Base-by-base conservation (phyloP, 2,888 invertebrate species). In the Meliscaeva auricollis region DNA sequence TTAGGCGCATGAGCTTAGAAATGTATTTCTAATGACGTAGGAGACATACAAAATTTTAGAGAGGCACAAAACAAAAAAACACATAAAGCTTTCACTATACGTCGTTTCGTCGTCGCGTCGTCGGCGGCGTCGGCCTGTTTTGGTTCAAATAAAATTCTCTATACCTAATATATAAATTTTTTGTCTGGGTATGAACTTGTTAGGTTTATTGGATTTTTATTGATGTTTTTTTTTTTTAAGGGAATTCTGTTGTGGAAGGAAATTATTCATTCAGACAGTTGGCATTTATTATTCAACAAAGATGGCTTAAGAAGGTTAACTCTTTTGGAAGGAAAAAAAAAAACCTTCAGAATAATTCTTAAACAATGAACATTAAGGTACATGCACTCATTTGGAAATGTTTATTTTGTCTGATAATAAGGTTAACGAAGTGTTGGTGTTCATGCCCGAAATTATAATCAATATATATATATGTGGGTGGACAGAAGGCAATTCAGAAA, bases 261-360 rank as follows among this genome's bases (percentile, higher is more conserved):
- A 68, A 77, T 83, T 73, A 77, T 74, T 78, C 60, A 83, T 69
- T 41, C 62, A 44, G 78, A 73, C 60, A 52, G 50, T 22, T 48
- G 30, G 22, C 38, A 70, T 76, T 75, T 64, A 76, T 70, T 81
- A 76, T 76, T 76, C 66, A 70, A 46, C 35, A 30, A 46, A 3
- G 38, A 70, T 50, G 50, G 48, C 50, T 32, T 26, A 58, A 52
- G 58, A 50, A 52, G 66, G 56, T 56, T 54, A 44, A 56, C 26
- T 60, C 56, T 64, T 70, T 70, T 20, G 46, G 38, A 26, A 26
- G 4, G 2, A 26, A 26, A 26, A 26, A 26, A 26, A 26, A 48
- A 56, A 66, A 46, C 13, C 32, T 66, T 20, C 1, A 50, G n/a
- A 8, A 35, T 32, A 13, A 48, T 50, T 66, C 22, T 20, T 6